Conservation (phyloP, 2,888 invertebrate species). For the Drosophila kuntzei region DNA sequence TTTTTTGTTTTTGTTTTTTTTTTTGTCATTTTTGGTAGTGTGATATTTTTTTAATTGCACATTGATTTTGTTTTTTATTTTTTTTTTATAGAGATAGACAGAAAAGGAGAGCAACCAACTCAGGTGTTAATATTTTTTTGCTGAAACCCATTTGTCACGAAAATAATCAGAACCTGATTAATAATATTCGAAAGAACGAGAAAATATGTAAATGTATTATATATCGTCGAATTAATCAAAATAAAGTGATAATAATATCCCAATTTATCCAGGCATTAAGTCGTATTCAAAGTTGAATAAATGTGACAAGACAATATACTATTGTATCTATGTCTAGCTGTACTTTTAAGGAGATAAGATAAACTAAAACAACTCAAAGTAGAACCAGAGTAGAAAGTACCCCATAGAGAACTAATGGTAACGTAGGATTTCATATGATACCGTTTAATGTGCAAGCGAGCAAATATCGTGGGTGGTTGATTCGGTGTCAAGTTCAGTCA, state of each 20-base stretch:
- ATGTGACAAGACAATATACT: background rate
- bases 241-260: background rate
- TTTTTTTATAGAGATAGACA: slow-evolving; percentile 44
- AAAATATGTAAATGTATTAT: background rate
- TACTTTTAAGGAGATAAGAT: slow-evolving; percentile 1
- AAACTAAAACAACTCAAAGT: background rate
- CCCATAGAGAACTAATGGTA: background rate
- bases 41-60: slow-evolving; percentile 52
- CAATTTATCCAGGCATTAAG: background rate
- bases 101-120: slow-evolving; percentile 50
- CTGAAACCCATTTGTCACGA: slow-evolving; percentile 14
- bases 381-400: background rate
- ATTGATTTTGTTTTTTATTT: slow-evolving; percentile 31
- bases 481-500: slow-evolving; percentile 16
- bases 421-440: background rate
- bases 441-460: background rate
- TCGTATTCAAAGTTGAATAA: background rate
- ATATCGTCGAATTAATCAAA: background rate
- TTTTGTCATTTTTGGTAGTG: slow-evolving; percentile 62
- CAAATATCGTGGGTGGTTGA: slow-evolving; percentile 16
- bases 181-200: background rate
- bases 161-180: slow-evolving; percentile 12
- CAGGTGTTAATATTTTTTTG: slow-evolving; percentile 10
- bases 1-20: slow-evolving; percentile 58
- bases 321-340: background rate